These are phyloP conservation scores for Calypte anna DNA, from an alignment of 2,113 vertebrate species.

Conservation along the genomic window DNA sequence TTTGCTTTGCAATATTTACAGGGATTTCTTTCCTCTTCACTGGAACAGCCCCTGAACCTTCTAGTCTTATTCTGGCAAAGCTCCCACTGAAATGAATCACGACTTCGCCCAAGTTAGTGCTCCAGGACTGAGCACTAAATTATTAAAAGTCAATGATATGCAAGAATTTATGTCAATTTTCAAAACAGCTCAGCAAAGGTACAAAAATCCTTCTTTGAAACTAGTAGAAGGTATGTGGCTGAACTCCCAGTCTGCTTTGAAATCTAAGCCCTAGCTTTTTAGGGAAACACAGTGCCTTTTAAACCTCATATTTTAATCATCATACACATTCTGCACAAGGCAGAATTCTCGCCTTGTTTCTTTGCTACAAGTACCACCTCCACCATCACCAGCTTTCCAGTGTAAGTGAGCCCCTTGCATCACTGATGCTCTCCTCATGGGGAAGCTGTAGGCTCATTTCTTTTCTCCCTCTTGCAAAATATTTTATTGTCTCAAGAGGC, in stretches of 20 bases:
- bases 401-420: neutral
- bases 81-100: neutral
- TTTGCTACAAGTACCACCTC: neutral
- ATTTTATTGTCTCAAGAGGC: neutral
- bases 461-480: neutral
- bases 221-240: neutral
- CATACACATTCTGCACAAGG: neutral
- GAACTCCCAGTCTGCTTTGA: neutral
- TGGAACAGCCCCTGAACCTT: neutral
- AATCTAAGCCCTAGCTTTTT: neutral
- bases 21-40: neutral
- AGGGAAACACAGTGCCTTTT: slow-evolving; percentile 40
- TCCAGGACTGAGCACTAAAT: slow-evolving; percentile 12
- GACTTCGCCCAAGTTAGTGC: neutral
- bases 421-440: neutral
- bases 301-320: slow-evolving; percentile 42
- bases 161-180: slow-evolving; percentile 19
- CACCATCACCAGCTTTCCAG: neutral
- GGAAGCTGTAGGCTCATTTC: neutral
- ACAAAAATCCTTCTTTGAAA: slow-evolving; percentile 12
- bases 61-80: slow-evolving; percentile 10
- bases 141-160: neutral
- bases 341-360: neutral
- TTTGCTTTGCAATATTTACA: neutral
- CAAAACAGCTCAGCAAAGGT: neutral